These are phyloP conservation scores for Phrynosoma platyrhinos DNA, from an alignment of 2,113 vertebrate species.

Conservation along the genomic window DNA sequence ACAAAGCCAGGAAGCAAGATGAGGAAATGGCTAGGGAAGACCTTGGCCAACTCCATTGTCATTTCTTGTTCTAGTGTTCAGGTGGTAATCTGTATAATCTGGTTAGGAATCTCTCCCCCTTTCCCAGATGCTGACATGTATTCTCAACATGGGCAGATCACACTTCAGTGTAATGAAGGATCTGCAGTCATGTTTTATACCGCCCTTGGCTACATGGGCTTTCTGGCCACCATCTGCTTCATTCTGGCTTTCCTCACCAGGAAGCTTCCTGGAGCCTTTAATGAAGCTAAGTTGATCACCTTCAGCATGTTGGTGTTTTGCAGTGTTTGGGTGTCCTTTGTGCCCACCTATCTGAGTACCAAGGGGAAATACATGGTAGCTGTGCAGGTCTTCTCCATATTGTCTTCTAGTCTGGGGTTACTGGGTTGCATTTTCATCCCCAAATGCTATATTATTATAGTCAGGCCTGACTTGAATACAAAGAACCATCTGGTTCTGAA, in stretches of 20 bases:
- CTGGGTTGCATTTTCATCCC: not conserved
- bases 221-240: not conserved
- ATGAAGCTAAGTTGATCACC: not conserved
- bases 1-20: not conserved
- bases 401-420: not conserved
- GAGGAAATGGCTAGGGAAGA: not conserved
- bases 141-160: not conserved
- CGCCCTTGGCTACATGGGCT: not conserved
- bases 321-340: no score
- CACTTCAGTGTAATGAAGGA: not conserved
- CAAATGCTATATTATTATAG: not conserved
- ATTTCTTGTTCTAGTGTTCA: not conserved
- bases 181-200: not conserved
- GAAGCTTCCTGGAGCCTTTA: not conserved
- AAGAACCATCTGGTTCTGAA: not conserved
- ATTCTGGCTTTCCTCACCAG: not conserved
- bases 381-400: not conserved
- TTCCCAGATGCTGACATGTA: not conserved
- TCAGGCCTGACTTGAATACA: not conserved
- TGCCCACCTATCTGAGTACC: not conserved
- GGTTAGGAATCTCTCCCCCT: not conserved
- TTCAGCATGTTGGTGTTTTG: not conserved
- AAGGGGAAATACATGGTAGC: not conserved
- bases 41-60: not conserved
- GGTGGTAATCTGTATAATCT: not conserved